Conservation (phyloP, 2,888 invertebrate genomes). For the Cryptosula pallasiana region DNA sequence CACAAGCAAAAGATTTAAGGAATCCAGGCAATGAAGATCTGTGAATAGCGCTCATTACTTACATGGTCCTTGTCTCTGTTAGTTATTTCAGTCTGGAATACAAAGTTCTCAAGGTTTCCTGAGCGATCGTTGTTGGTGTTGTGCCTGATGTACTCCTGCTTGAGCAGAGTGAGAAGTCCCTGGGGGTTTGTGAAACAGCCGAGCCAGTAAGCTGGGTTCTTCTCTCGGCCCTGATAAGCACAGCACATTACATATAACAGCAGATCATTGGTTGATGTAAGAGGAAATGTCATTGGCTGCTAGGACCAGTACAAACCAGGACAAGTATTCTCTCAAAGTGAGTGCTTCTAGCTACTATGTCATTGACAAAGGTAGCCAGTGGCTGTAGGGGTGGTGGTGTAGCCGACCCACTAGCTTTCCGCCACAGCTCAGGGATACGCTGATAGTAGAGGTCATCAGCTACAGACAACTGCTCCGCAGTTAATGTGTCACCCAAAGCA, state of each 20-base stretch:
- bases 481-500: constrained; percentile 43
- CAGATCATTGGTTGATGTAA: background rate
- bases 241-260: too few species aligned
- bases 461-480: constrained; percentile 36
- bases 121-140: constrained; percentile 37
- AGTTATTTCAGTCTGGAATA: constrained; percentile 52
- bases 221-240: constrained; percentile 46
- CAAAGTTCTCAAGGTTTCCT: constrained; percentile 48
- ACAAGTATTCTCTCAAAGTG: constrained; percentile 50
- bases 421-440: constrained; percentile 48
- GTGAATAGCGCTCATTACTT: too few species aligned
- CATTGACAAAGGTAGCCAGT: constrained; percentile 44
- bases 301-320: constrained; percentile 32
- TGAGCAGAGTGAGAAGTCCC: constrained; percentile 46
- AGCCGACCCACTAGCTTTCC: constrained; percentile 42
- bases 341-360: constrained; percentile 44
- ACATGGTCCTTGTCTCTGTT: constrained; percentile 53
- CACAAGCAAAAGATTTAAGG: too few species aligned
- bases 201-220: constrained; percentile 53
- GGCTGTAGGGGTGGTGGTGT: constrained; percentile 46
- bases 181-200: constrained; percentile 52
- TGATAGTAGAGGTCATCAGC: constrained; percentile 48
- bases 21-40: too few species aligned
- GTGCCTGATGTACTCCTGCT: constrained; percentile 45
- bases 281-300: background rate